A percentile compares a stretch with the other conserved stretches of the same genome.
phyloP scores from a whole-genome alignment of 2,113 vertebrate species.

The Centropus unirufus region DNA sequence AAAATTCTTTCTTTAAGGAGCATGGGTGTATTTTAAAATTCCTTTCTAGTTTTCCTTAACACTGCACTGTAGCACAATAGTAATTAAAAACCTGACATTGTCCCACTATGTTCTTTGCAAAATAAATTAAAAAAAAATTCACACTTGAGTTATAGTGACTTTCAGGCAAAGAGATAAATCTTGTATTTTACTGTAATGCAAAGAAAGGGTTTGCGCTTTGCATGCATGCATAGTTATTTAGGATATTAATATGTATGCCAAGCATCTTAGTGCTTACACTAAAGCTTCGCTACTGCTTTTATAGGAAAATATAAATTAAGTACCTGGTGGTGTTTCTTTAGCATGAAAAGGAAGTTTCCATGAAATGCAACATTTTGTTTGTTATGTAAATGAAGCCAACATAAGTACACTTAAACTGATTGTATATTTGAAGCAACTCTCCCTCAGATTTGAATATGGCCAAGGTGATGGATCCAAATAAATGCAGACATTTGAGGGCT shows the following conservation, averaged over 20 bases:
- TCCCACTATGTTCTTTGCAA: background rate
- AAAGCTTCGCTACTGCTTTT: slow-evolving; percentile 47
- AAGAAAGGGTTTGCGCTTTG: slow-evolving; percentile 74
- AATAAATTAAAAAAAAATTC: background rate
- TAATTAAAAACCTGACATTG: slow-evolving; percentile 32
- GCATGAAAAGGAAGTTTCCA: slow-evolving; percentile 7
- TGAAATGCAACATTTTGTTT: background rate
- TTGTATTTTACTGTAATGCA: slow-evolving; percentile 46
- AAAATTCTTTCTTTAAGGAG: background rate
- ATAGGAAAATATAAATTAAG: background rate
- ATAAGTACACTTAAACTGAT: background rate
- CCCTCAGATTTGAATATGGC: background rate
- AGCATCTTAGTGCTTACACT: slow-evolving; percentile 35
- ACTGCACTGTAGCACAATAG: background rate
- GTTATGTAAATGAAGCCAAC: background rate
- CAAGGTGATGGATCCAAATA: background rate
- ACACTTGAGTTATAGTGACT: background rate
- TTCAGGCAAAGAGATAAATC: background rate
- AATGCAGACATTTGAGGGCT: background rate
- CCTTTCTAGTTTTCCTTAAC: background rate
- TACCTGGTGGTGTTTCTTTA: slow-evolving; percentile 42
- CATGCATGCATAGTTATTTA: slow-evolving; percentile 70
- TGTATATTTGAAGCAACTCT: background rate
- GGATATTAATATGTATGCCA: slow-evolving; percentile 34
- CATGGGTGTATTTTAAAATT: background rate